These are phyloP conservation scores for Drosophila monieri DNA, from an alignment of 2,888 invertebrate genomes.

Conservation along the genomic window DNA sequence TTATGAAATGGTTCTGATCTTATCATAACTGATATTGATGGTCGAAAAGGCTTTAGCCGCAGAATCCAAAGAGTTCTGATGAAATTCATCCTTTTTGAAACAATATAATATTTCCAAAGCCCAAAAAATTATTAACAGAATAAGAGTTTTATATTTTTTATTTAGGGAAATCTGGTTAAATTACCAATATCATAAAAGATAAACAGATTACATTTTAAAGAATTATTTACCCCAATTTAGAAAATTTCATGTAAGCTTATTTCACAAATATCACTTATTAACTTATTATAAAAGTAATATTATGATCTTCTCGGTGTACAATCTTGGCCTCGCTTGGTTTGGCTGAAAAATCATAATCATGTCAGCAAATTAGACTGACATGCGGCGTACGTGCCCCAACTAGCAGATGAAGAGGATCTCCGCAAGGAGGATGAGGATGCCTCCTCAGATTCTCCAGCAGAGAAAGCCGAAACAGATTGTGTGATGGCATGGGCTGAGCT, in stretches of 20 bases:
- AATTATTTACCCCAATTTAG: no score
- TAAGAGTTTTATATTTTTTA: no score
- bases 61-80: no score
- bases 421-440: conserved; percentile 31
- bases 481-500: conserved; percentile 18
- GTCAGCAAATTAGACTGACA: conserved; percentile 79
- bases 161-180: no score
- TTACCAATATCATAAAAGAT: no score
- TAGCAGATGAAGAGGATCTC: conserved; percentile 75
- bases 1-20: not conserved
- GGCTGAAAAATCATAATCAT: conserved; percentile 77
- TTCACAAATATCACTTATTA: not conserved
- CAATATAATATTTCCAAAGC: not conserved
- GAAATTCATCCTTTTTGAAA: no score
- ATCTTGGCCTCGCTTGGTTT: conserved; percentile 10
- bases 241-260: no score
- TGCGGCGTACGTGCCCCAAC: conserved; percentile 76
- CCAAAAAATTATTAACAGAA: not conserved
- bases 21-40: not conserved
- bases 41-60: not conserved
- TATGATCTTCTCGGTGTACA: conserved; percentile 8
- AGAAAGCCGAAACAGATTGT: conserved; percentile 31
- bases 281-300: conserved; percentile 1
- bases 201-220: no score
- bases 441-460: conserved; percentile 26